Conservation (phyloP, 2,888 invertebrate species). For the Phortica okadai region DNA sequence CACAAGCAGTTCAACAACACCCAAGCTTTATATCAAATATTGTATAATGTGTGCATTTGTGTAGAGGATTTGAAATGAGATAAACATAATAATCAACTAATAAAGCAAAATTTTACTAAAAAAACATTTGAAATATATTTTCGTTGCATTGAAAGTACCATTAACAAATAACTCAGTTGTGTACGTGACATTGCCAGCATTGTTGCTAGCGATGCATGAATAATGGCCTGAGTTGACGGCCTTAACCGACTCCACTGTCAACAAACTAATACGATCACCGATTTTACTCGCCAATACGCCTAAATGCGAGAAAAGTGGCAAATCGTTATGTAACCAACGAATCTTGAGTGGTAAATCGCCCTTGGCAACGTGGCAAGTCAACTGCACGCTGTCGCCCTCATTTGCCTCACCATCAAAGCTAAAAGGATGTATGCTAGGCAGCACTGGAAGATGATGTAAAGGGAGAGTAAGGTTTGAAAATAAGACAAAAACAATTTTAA, state of each 20-base stretch:
- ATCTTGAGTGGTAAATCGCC: slow-evolving; percentile 83
- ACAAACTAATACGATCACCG: slow-evolving; percentile 81
- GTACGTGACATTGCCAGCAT: slow-evolving; percentile 80
- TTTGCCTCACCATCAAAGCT: slow-evolving; percentile 78
- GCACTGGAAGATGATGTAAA: slow-evolving; percentile 77
- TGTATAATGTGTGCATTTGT: not conserved
- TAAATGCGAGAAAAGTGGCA: slow-evolving; percentile 76
- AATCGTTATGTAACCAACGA: slow-evolving; percentile 79
- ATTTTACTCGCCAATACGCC: slow-evolving; percentile 82
- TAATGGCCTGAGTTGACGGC: slow-evolving; percentile 84
- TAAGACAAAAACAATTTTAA: slow-evolving; percentile 21
- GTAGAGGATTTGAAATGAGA: not conserved
- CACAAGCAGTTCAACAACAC: not conserved
- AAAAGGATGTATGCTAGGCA: slow-evolving; percentile 80
- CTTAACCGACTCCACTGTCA: slow-evolving; percentile 84
- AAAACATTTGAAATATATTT: slow-evolving; percentile 36
- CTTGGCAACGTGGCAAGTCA: slow-evolving; percentile 80
- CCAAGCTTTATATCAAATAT: not conserved
- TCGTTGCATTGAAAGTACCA: not conserved
- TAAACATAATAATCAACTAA: not conserved
- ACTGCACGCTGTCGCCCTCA: slow-evolving; percentile 82
- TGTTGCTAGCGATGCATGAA: slow-evolving; percentile 82
- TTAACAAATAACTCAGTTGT: slow-evolving; percentile 79
- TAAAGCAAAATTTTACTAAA: slow-evolving; percentile 31
- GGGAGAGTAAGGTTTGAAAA: slow-evolving; percentile 19